Base-by-base conservation (phyloP, 2,888 invertebrate genomes). In the Ophion obscuratus region DNA sequence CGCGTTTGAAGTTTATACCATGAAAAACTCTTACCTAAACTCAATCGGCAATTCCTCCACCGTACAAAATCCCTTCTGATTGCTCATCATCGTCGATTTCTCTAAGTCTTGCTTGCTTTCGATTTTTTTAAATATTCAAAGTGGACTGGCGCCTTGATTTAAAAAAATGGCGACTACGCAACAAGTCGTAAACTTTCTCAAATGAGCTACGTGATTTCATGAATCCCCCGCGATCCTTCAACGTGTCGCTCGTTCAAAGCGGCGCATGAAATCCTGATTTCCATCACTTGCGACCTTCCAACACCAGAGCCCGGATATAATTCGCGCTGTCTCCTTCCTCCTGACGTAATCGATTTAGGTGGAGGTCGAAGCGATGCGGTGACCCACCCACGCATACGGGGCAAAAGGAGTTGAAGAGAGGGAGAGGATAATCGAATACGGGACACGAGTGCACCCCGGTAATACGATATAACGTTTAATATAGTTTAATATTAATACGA, bases 381-480 rank as follows among this genome's bases (percentile, higher is more conserved):
- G 62, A 36, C 36, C 59, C 31, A 27, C 66, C 44, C 78, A 53
- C 53, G 53, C 14, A 17, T 53, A 14, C 53, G 17, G 14, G 2
- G 17, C 17, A 17, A 17, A 4, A 9, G 40, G 17, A 53, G 11
- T 5, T 53, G 53, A 17, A 53, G 17, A 17, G 53, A 17, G 53
- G 53, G 66, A 24, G 74, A 53, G 11, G 57, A 70, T 81, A 81
- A 85, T 85, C 74, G 74, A 78, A 85, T 85, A 75, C 40, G 57
- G 44, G 78, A 74, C 78, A 81, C 78, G 75, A 85, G 85, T 85
- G 81, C 85, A 85, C 81, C 75, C 64, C 40, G 62, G 68, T 85
- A 81, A 82, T 81, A 24, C 64, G 81, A 78, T 85, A 85, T 85
- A 85, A 79, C 81, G 74, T 81, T 85, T 85, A 81, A 81, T 78